Evolutionary conservation across 2,113 vertebrate species (phyloP).

Genomic region (Regulus satrapa): DNA sequence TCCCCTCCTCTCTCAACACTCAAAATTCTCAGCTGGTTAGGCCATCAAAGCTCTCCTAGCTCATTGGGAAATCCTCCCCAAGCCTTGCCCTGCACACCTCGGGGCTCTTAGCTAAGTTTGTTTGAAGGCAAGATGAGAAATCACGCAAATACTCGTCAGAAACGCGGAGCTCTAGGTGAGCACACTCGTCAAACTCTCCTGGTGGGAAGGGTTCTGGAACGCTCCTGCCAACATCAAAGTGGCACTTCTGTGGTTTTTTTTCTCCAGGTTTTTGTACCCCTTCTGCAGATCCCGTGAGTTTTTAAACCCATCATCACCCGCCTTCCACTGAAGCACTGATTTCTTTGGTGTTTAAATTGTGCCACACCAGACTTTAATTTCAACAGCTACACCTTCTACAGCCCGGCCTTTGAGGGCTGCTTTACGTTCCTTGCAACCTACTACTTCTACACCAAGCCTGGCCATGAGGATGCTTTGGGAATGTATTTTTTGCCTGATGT

Average conservation of each 20-base stretch:
- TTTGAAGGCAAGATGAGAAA: neutral
- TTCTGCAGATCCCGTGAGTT: neutral
- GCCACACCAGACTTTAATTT: neutral
- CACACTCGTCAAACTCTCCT: neutral
- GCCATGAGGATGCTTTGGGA: neutral
- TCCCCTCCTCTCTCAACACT: neutral
- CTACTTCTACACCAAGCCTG: neutral
- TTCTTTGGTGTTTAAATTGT: neutral
- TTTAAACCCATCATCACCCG: too few species aligned
- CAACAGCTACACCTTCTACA: neutral
- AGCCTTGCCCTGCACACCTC: neutral
- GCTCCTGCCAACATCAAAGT: neutral
- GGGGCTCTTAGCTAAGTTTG: neutral
- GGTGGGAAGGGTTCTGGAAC: neutral
- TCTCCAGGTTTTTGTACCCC: neutral
- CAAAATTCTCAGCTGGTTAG: neutral
- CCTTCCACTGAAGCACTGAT: neutral
- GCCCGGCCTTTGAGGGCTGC: neutral
- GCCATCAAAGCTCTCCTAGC: neutral
- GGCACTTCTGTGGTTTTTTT: neutral
- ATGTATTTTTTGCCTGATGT: neutral
- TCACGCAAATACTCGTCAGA: neutral
- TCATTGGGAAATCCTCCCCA: neutral
- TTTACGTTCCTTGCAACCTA: neutral
- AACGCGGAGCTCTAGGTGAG: neutral